Percentiles rank a stretch among this genome's conserved stretches.
Evolutionary conservation across 2,113 vertebrate genomes (phyloP).

Genomic region (Calyptommatus sinebrachiatus): DNA sequence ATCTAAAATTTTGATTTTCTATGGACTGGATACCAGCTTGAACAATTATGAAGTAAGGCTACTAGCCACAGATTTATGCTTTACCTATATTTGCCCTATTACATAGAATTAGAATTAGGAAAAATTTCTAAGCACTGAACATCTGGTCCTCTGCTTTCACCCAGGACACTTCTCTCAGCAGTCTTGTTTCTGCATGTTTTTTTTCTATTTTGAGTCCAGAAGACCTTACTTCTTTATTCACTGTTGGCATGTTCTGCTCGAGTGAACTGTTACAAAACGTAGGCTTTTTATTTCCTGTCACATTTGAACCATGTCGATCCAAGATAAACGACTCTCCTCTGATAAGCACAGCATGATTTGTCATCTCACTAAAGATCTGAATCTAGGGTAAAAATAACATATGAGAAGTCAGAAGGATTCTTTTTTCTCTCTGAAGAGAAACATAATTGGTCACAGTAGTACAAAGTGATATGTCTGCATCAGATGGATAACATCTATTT

Average conservation of each 20-base stretch:
- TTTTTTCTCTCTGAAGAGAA: conserved; percentile 37
- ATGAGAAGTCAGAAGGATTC: conserved; percentile 14
- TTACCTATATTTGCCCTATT: background rate
- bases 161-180: conserved; percentile 3
- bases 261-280: background rate
- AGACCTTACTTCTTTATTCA: background rate
- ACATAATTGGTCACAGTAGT: conserved; percentile 31
- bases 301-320: conserved; percentile 1
- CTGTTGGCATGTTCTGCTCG: background rate
- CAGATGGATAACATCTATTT: background rate
- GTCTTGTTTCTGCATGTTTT: background rate
- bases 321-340: background rate
- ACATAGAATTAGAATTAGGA: background rate
- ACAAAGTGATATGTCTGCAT: conserved; percentile 21
- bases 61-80: background rate
- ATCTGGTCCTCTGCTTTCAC: conserved; percentile 7
- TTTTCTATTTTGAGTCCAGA: background rate
- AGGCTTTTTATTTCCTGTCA: background rate
- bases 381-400: conserved; percentile 23
- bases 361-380: conserved; percentile 27
- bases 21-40: background rate
- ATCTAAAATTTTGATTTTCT: background rate
- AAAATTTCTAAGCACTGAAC: background rate
- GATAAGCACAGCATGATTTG: background rate
- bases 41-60: background rate